These are phyloP conservation scores for Tachysurus vachellii DNA, from an alignment of 2,113 vertebrate species.

Conservation along the genomic window DNA sequence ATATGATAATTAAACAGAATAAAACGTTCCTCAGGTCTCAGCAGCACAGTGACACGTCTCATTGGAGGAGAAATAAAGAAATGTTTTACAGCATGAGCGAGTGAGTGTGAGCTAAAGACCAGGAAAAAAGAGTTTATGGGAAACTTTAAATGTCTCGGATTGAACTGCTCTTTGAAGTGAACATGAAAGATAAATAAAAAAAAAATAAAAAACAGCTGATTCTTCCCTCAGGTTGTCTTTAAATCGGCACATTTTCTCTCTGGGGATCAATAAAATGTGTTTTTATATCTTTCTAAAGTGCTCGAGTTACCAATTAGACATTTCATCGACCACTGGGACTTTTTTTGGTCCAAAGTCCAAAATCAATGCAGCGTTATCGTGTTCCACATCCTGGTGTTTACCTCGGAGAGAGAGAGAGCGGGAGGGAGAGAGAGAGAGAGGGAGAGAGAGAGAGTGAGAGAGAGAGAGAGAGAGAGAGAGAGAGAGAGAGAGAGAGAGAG, in stretches of 20 bases:
- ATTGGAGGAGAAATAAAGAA: background rate
- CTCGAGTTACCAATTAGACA: background rate
- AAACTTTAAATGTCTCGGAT: background rate
- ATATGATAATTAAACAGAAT: background rate
- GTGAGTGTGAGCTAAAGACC: background rate
- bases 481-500: too few species aligned
- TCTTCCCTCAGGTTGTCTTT: background rate
- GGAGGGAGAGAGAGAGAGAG: too few species aligned
- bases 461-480: too few species aligned
- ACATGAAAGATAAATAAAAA: conserved; percentile 9
- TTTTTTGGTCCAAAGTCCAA: background rate
- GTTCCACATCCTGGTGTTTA: background rate
- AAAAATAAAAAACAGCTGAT: background rate
- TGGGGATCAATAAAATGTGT: background rate
- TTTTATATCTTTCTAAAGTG: background rate
- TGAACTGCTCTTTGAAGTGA: conserved; percentile 1
- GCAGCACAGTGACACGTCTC: background rate
- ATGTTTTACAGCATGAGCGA: background rate
- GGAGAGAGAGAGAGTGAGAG: too few species aligned
- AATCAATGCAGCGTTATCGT: background rate
- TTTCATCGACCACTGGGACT: background rate
- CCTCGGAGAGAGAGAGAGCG: too few species aligned
- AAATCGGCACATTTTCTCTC: background rate
- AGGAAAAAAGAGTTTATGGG: background rate
- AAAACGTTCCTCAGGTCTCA: background rate